phyloP scores from a whole-genome alignment of 92 coral and sea anemone species.

The Epizoanthus scotinus region DNA sequence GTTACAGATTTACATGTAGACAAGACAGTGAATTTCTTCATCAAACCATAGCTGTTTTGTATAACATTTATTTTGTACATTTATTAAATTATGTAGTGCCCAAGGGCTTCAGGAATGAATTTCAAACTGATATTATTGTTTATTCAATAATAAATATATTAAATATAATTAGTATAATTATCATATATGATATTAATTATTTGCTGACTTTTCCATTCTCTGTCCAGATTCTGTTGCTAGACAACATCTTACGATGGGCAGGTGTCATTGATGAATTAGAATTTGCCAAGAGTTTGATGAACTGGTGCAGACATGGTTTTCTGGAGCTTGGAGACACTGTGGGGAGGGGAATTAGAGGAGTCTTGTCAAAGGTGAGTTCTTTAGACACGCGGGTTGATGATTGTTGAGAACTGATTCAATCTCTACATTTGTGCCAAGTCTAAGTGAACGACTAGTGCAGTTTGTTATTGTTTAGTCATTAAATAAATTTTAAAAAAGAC shows the following conservation, averaged over 20 bases:
- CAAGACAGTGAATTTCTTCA: too few species aligned
- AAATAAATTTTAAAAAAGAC: not conserved
- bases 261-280: constrained; percentile 98
- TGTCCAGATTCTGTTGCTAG: constrained; percentile 77
- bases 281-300: constrained; percentile 83
- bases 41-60: too few species aligned
- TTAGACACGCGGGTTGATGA: not conserved
- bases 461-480: not conserved
- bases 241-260: constrained; percentile 90
- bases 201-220: constrained; percentile 2
- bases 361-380: constrained; percentile 79
- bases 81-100: too few species aligned
- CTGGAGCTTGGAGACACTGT: constrained; percentile 88
- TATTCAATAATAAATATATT: too few species aligned
- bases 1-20: too few species aligned
- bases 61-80: too few species aligned
- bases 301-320: constrained; percentile 92
- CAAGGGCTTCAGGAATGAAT: too few species aligned
- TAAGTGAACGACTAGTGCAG: not conserved
- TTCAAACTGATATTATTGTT: too few species aligned
- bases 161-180: too few species aligned
- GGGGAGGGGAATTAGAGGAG: constrained; percentile 87
- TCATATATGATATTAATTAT: too few species aligned
- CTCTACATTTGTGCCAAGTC: not conserved
- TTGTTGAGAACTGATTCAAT: not conserved